Evolutionary conservation across 1,140 invertebrate species (phyloP).

Genomic region (Drosophila athabasca): DNA sequence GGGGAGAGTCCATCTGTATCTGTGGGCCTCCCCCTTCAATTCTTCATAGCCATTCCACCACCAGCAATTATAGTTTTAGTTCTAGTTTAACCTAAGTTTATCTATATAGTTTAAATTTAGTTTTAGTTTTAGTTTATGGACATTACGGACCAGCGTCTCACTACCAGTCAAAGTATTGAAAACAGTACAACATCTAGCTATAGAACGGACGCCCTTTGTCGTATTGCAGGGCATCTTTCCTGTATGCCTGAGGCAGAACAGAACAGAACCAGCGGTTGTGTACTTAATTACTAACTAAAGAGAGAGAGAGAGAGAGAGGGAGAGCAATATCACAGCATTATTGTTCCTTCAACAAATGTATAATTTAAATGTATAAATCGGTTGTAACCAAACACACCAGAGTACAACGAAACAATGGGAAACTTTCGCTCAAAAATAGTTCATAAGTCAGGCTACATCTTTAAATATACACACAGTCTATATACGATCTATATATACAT

Average conservation of each 20-base stretch:
- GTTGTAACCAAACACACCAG: constrained; percentile 64
- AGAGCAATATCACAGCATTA: constrained; percentile 77
- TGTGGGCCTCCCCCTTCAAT: constrained; percentile 2
- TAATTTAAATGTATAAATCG: constrained; percentile 46
- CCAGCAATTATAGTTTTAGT: too few species aligned
- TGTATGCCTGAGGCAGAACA: constrained; percentile 58
- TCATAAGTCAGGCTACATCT: constrained; percentile 33
- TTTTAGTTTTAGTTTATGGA: constrained; percentile 67
- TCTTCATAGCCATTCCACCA: too few species aligned
- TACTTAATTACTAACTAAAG: constrained; percentile 53
- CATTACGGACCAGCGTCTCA: constrained; percentile 74
- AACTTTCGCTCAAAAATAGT: constrained; percentile 72
- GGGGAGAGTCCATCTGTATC: not conserved
- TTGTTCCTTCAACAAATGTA: constrained; percentile 61
- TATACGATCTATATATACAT: constrained; percentile 21
- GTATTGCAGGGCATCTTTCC: not conserved
- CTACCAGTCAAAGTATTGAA: constrained; percentile 77
- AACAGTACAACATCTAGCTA: constrained; percentile 68
- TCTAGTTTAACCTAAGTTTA: not conserved
- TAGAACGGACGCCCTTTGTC: constrained; percentile 4
- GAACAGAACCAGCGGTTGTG: constrained; percentile 71
- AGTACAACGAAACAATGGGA: constrained; percentile 77
- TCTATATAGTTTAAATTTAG: constrained; percentile 14
- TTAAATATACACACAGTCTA: not conserved
- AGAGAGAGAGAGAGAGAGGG: constrained; percentile 28